These are phyloP conservation scores for Oreocharis arfaki DNA, from an alignment of 2,113 vertebrate species.

Conservation along the genomic window DNA sequence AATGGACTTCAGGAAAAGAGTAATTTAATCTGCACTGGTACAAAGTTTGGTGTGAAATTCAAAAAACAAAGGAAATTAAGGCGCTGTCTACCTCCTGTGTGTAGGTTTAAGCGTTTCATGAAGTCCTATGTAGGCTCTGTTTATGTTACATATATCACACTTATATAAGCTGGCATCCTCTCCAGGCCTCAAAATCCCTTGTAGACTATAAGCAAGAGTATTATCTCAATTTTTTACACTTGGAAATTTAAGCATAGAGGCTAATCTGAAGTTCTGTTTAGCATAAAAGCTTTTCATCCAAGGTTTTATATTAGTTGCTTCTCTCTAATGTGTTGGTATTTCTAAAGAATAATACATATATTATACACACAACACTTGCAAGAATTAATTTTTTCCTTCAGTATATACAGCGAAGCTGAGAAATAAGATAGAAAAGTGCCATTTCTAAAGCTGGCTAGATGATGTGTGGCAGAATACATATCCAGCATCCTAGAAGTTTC, in stretches of 20 bases:
- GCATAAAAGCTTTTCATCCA: slow-evolving; percentile 41
- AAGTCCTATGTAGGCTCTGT: neutral
- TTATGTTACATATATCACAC: neutral
- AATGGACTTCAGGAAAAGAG: neutral
- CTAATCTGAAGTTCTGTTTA: slow-evolving; percentile 52
- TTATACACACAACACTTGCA: neutral
- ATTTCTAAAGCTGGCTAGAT: neutral
- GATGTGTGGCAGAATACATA: neutral
- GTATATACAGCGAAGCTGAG: neutral
- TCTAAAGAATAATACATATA: slow-evolving; percentile 20
- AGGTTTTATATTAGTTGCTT: slow-evolving; percentile 6
- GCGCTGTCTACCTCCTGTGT: neutral
- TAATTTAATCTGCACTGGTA: neutral
- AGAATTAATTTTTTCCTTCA: neutral
- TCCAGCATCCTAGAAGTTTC: neutral
- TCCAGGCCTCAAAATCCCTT: neutral
- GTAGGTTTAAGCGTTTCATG: neutral
- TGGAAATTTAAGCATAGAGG: slow-evolving; percentile 14
- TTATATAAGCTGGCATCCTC: neutral
- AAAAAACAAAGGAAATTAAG: neutral
- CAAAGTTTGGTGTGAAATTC: neutral
- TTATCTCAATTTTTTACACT: slow-evolving; percentile 28
- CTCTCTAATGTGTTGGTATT: slow-evolving; percentile 17
- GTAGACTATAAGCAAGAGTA: neutral
- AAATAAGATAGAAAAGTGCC: neutral